Conservation (phyloP, 2,113 vertebrate genomes). For the Zapus hudsonius region DNA sequence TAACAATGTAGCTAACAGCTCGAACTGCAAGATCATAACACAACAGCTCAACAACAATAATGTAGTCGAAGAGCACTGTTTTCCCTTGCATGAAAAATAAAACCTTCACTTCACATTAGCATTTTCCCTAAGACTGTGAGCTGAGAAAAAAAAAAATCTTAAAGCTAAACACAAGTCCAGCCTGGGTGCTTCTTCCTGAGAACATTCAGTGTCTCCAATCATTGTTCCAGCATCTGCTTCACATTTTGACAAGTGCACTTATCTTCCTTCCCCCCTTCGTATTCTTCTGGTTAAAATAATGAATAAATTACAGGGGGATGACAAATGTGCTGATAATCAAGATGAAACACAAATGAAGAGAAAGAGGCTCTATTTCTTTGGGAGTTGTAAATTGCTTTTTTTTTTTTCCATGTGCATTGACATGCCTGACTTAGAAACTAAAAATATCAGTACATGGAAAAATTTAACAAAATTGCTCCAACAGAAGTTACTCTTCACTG, state of each 20-base stretch:
- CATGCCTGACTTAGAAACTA: slow-evolving; percentile 77
- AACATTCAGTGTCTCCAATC: slow-evolving; percentile 88
- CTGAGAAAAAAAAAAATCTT: slow-evolving; percentile 78
- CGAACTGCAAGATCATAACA: slow-evolving; percentile 45
- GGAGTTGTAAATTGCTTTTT: slow-evolving; percentile 86
- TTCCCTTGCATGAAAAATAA: slow-evolving; percentile 80
- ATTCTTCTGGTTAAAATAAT: slow-evolving; percentile 85
- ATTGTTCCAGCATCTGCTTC: slow-evolving; percentile 87
- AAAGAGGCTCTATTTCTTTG: slow-evolving; percentile 80
- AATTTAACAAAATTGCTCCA: slow-evolving; percentile 72
- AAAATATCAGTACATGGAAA: slow-evolving; percentile 79
- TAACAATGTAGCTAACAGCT: slow-evolving; percentile 37
- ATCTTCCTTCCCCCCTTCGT: slow-evolving; percentile 79
- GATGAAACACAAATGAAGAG: slow-evolving; percentile 86
- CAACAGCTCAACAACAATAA: slow-evolving; percentile 45
- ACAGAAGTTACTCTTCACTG: slow-evolving; percentile 50
- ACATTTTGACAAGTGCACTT: slow-evolving; percentile 87
- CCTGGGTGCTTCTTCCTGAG: slow-evolving; percentile 79
- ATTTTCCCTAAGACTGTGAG: slow-evolving; percentile 79
- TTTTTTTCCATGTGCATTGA: slow-evolving; percentile 66
- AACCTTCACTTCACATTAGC: slow-evolving; percentile 77
- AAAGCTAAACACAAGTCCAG: slow-evolving; percentile 73
- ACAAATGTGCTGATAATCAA: slow-evolving; percentile 87
- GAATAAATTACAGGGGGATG: slow-evolving; percentile 87
- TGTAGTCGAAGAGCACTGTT: slow-evolving; percentile 11